These are phyloP conservation scores for Phortica magna DNA, from an alignment of 2,888 invertebrate species.

Conservation along the genomic window DNA sequence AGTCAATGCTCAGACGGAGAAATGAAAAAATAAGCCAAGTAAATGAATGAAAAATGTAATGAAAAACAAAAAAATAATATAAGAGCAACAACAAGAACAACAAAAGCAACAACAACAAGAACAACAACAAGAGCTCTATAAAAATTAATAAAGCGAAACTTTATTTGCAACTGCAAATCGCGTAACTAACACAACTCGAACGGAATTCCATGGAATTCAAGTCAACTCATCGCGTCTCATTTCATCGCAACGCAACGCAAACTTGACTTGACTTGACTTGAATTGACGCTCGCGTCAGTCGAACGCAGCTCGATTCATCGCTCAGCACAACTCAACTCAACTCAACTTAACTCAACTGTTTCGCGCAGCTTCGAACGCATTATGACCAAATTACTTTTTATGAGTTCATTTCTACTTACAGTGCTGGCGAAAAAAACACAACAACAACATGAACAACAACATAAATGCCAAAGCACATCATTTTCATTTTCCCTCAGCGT, in stretches of 20 bases:
- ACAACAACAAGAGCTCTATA: slow-evolving; percentile 53
- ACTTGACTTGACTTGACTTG: no score
- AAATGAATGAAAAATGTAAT: no score
- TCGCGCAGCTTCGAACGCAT: slow-evolving; percentile 42
- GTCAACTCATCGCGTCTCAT: neutral
- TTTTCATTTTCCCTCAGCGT: neutral
- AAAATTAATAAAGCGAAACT: slow-evolving; percentile 71
- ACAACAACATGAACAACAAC: no score
- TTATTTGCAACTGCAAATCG: slow-evolving; percentile 71
- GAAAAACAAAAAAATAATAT: neutral
- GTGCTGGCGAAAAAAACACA: neutral
- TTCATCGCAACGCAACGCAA: no score
- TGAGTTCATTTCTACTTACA: slow-evolving; percentile 68
- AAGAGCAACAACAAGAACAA: slow-evolving; percentile 36
- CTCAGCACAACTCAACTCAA: neutral
- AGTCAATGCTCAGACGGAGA: slow-evolving; percentile 23
- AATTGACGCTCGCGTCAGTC: no score
- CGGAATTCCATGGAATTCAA: neutral
- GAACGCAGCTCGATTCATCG: neutral
- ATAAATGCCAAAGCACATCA: slow-evolving; percentile 47
- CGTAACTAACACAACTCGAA: slow-evolving; percentile 56
- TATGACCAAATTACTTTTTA: slow-evolving; percentile 71
- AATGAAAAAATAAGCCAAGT: slow-evolving; percentile 6
- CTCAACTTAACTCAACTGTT: neutral
- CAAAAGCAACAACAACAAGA: slow-evolving; percentile 27